Base-by-base conservation (phyloP, 53 echinoderm and acorn worm genomes). In the Holothuria scabra region DNA sequence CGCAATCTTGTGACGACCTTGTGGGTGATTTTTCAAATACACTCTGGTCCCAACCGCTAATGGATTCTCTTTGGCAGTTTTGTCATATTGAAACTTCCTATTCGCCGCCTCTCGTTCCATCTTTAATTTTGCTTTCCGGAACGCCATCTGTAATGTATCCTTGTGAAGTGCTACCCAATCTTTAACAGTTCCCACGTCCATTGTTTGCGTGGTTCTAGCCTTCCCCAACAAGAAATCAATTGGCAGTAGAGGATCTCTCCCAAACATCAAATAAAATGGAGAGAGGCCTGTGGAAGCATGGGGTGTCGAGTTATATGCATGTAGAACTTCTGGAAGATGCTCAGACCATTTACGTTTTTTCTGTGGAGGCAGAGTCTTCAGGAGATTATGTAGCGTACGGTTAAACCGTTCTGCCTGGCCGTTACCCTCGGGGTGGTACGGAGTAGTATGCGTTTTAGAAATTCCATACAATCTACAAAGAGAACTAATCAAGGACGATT, bases 341-440 rank as follows among this genome's bases (percentile, higher is more conserved):
- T 87, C 84, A 21, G 90, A 82, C 90, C 90, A 90, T 65, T 56
- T 72, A 44, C 83, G 56, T 56, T 83, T 82, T 55, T 87, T 69
- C 18, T 18, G 32, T 16, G 49, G 58, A 20, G 87, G 75, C n/a
- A 90, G 44, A 44, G 90, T 55, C 60, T 49, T 74, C 32, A 86
- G 37, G 14, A 85, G 69, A 41, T 79, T 66, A 80, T 86, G 81
- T 30, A 89, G 85, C 26, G 87, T 86, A 4, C 87, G 46, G 31
- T 91, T 91, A 24, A 91, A 90, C 11, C 90, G 66, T 48, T 90
- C 87, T 22, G 83, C 87, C 56, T 90, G 90, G 0, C 90, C 85
- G 21, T 90, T 90, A 23, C 85, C 90, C 28, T 85, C n/a, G n/a
- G n/a, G n/a, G n/a, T n/a, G n/a, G n/a, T n/a, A n/a, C n/a, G n/a